Conservation (phyloP, 2,888 invertebrate species). For the Andrena trimmerana region DNA sequence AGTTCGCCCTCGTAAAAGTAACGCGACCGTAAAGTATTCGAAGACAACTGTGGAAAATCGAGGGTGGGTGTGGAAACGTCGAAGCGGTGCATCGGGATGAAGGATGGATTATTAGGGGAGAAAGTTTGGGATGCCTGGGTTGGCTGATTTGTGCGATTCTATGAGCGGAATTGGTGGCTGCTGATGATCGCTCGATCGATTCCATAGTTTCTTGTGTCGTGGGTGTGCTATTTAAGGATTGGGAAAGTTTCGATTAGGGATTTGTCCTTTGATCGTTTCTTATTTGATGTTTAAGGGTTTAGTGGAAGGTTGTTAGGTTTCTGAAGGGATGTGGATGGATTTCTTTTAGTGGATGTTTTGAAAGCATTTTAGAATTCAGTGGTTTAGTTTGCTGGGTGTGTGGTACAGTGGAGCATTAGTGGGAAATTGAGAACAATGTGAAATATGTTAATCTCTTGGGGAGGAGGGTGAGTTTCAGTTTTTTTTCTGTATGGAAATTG, state of each 20-base stretch:
- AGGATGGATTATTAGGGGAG: conserved; percentile 26
- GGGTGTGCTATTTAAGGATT: neutral
- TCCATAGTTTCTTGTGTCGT: neutral
- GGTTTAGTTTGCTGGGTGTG: too few relatives aligned
- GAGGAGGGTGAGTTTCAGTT: too few relatives aligned
- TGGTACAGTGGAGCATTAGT: too few relatives aligned
- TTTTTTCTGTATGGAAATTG: too few relatives aligned
- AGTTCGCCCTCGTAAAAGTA: conserved; percentile 55
- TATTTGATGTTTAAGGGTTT: too few relatives aligned
- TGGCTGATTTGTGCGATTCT: conserved; percentile 17
- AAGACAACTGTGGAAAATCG: neutral
- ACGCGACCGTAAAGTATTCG: conserved; percentile 47
- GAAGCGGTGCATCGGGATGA: conserved; percentile 16
- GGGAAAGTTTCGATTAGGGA: neutral
- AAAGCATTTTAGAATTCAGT: too few relatives aligned
- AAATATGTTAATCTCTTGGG: too few relatives aligned
- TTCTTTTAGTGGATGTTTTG: too few relatives aligned
- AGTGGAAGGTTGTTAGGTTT: too few relatives aligned
- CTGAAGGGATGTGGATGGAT: too few relatives aligned
- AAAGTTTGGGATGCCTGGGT: neutral
- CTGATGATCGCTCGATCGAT: neutral
- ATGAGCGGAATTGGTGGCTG: neutral
- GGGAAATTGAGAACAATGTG: too few relatives aligned
- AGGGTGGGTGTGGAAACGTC: conserved; percentile 6
- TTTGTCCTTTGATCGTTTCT: too few relatives aligned